A percentile compares a stretch with the other conserved stretches of the same genome.
phyloP scores from a whole-genome alignment of 35 echinoderm and acorn worm species.

The Lytechinus pictus region DNA sequence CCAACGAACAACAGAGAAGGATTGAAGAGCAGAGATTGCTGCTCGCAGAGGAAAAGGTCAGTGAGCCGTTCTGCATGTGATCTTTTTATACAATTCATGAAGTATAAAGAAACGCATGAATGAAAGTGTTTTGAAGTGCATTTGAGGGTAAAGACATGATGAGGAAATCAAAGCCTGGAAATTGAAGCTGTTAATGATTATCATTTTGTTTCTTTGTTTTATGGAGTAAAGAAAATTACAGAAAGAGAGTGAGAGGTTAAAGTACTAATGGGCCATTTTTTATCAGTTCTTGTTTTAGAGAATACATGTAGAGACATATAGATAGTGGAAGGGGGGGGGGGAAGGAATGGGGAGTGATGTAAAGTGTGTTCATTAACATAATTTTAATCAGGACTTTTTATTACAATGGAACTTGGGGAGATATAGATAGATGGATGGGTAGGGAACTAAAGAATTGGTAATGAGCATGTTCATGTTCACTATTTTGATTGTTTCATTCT shows the following conservation, averaged over 20 bases:
- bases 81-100: too few relatives aligned
- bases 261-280: too few relatives aligned
- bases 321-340: too few relatives aligned
- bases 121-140: too few relatives aligned
- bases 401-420: conserved; percentile 65
- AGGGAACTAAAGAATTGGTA: conserved; percentile 22
- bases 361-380: too few relatives aligned
- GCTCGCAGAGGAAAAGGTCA: conserved; percentile 82
- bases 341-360: background rate
- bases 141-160: conserved; percentile 66
- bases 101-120: too few relatives aligned
- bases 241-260: too few relatives aligned
- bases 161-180: conserved; percentile 23
- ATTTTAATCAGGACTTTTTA: background rate
- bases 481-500: background rate
- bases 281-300: too few relatives aligned
- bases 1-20: conserved; percentile 87
- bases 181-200: too few relatives aligned
- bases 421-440: conserved; percentile 85
- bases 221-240: conserved; percentile 58
- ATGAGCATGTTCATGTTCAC: too few relatives aligned
- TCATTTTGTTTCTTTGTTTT: background rate
- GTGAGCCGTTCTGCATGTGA: background rate
- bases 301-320: too few relatives aligned
- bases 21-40: conserved; percentile 74